These are phyloP conservation scores for Himantopus leucocephalus DNA, from an alignment of 2,113 vertebrate species.

Conservation along the genomic window DNA sequence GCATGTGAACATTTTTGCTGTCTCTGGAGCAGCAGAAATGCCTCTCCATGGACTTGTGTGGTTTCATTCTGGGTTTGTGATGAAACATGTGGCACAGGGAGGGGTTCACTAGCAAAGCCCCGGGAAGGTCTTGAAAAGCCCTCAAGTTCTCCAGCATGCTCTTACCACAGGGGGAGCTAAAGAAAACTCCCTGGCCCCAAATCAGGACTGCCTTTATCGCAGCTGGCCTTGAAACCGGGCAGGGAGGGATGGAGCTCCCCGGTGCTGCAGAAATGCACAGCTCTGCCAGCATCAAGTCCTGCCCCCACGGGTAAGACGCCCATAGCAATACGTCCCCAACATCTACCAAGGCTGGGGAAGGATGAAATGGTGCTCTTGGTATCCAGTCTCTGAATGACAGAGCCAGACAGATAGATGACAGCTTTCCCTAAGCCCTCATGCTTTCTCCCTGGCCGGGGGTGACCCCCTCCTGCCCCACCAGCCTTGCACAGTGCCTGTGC, in stretches of 20 bases:
- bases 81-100: conserved; percentile 25
- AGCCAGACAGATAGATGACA: background rate
- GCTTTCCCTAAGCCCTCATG: background rate
- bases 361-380: background rate
- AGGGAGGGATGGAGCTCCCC: background rate
- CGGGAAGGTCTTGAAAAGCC: background rate
- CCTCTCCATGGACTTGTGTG: background rate
- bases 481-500: too few relatives aligned
- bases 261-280: background rate
- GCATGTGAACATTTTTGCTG: background rate
- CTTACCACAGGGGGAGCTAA: background rate
- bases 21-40: conserved; percentile 1
- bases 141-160: background rate
- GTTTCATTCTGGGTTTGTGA: conserved; percentile 10
- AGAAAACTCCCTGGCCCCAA: background rate
- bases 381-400: background rate
- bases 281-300: background rate
- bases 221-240: background rate
- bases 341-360: background rate
- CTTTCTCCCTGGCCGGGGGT: rapidly evolving
- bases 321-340: rapidly evolving
- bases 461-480: background rate
- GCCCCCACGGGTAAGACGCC: rapidly evolving
- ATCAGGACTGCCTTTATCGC: background rate
- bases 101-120: background rate